Evolutionary conservation across 2,888 invertebrate species (phyloP).

Genomic region (Liopterus haemorrhoidalis): DNA sequence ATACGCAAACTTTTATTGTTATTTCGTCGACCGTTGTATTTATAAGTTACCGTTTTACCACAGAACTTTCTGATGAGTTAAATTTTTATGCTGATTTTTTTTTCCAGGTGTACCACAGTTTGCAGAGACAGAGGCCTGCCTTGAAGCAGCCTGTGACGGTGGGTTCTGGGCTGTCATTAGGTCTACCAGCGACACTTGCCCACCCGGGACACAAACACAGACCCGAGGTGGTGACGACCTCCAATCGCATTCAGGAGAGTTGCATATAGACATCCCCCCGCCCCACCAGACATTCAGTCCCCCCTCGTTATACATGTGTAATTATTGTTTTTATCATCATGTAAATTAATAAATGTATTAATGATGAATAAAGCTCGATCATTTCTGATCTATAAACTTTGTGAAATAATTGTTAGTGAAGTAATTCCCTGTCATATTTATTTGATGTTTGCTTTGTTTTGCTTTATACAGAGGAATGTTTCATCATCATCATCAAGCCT

Average conservation of each 20-base stretch:
- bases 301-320: conserved; percentile 22
- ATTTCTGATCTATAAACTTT: no score
- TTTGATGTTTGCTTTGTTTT: no score
- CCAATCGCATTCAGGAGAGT: conserved; percentile 83
- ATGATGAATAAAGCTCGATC: conserved; percentile 35
- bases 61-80: no score
- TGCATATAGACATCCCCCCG: conserved; percentile 71
- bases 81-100: conserved; percentile 29
- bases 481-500: no score
- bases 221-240: conserved; percentile 80
- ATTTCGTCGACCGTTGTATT: no score
- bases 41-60: no score
- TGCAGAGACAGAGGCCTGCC: conserved; percentile 43
- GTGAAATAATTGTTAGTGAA: no score
- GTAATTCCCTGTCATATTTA: no score
- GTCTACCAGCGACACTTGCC: conserved; percentile 43
- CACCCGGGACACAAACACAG: conserved; percentile 53
- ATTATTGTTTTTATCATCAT: conserved; percentile 48
- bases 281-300: no score
- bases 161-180: conserved; percentile 43
- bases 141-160: conserved; percentile 11
- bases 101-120: conserved; percentile 73
- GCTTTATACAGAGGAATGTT: no score
- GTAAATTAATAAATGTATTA: conserved; percentile 42
- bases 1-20: no score